These are phyloP conservation scores for Delphinapterus leucas DNA, from an alignment of 2,113 vertebrate species.

Conservation along the genomic window DNA sequence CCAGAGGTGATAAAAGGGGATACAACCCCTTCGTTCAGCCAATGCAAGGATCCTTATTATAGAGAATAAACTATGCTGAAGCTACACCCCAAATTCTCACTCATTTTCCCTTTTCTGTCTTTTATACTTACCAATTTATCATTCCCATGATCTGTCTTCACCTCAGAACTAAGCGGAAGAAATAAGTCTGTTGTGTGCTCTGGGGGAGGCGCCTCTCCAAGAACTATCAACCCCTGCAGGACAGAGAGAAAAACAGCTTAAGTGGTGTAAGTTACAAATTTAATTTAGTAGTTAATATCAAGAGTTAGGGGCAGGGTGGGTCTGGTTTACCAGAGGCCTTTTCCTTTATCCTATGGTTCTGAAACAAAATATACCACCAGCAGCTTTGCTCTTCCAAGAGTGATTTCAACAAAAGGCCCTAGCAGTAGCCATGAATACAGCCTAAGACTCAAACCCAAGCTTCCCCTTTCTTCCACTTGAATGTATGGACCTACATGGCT, in stretches of 20 bases:
- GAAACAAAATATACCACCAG: fast-evolving
- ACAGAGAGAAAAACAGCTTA: slow-evolving; percentile 63
- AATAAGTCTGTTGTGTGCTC: slow-evolving; percentile 79
- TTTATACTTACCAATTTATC: slow-evolving; percentile 83
- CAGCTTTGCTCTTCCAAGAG: neutral
- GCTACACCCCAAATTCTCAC: neutral
- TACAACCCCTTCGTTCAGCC: neutral
- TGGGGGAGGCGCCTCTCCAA: slow-evolving; percentile 86
- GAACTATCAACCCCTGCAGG: slow-evolving; percentile 90
- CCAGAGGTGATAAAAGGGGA: neutral
- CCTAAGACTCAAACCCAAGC: neutral
- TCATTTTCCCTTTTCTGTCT: neutral
- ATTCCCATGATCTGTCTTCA: slow-evolving; percentile 83
- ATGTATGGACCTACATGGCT: neutral
- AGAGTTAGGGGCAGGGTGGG: neutral
- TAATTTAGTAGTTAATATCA: neutral
- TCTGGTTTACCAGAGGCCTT: neutral
- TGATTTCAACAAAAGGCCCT: neutral
- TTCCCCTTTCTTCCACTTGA: neutral
- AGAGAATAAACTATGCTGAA: neutral
- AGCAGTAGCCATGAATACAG: neutral
- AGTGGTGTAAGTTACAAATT: slow-evolving; percentile 8
- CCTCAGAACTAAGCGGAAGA: slow-evolving; percentile 78
- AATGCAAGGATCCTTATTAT: neutral
- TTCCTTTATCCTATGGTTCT: neutral